Evolutionary conservation across 2,888 invertebrate genomes (phyloP), one percentile per base, ranked within the genome.

Genomic region (Deladenus siricidicola): DNA sequence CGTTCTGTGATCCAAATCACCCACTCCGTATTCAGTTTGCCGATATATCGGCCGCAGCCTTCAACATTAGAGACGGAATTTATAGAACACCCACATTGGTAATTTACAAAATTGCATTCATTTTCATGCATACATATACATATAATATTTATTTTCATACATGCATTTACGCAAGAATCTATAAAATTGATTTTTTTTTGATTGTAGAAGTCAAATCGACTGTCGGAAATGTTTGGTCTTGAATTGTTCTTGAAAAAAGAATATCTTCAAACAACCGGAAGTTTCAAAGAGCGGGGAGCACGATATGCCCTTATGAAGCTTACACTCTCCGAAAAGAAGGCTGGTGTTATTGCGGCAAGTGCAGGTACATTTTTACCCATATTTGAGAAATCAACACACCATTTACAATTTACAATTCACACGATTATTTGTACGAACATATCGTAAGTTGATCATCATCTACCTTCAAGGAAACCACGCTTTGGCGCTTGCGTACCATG

Each of bases 221-320:
- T 90, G 0, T 83, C 85, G 2, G 76, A 64, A 3, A 55, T 85
- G 50, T 86, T 86, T 58, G 88, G 86, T 48, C 88, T 92, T 86
- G 87, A 91, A 34, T 84, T 94, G 67, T 93, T 86, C 80, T 84
- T 93, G 72, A 94, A 93, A 82, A 91, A 91, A 80, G 93, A 94
- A 80, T 92, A 89, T 79, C 84, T 90, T 17, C 92, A 93, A 81
- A 86, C 85, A 67, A 94, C 93, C n/a, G 93, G 93, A 79, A 92
- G 90, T 80, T 92, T 93, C 79, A 93, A 93, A 80, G 93, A 94
- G 79, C 85, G 93, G 64, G 93, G 93, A 1, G 93, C 93, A 0
- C 83, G 91, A 19, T 89, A 89, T 52, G 69, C 69, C 19, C 67
- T 70, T 39, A 24, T 66, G 30, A 24, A 56, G 24, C 49, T 65